These are phyloP conservation scores for Chondrilla cf. caribensis DNA, from an alignment of 37 sponge, comb jelly and placozoan genomes.

Conservation along the genomic window DNA sequence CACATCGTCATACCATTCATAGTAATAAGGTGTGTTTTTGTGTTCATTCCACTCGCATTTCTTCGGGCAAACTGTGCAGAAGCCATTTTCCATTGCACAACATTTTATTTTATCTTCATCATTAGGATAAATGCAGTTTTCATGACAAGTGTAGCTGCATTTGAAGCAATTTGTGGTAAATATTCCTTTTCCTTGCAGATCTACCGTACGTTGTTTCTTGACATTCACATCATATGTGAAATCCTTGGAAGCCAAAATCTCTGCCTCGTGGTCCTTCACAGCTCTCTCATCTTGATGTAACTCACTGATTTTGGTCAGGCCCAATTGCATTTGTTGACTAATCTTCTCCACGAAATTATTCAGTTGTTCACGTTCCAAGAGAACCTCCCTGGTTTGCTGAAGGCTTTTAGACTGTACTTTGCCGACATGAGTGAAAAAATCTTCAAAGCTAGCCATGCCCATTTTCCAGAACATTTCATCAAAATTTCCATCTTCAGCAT, in stretches of 20 bases:
- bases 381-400: too few species aligned
- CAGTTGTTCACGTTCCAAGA: too few species aligned
- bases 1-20: background rate
- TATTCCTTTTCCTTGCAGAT: background rate
- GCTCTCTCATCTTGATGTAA: conserved; percentile 7
- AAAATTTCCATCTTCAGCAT: background rate
- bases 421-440: conserved; percentile 33
- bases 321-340: conserved; percentile 31
- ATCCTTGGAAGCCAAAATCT: conserved; percentile 9
- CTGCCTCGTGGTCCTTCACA: conserved; percentile 32
- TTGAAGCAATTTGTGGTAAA: conserved; percentile 13
- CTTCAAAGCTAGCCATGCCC: conserved; percentile 43
- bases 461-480: conserved; percentile 67
- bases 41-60: conserved; percentile 17
- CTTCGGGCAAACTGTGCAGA: background rate
- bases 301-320: background rate
- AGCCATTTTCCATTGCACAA: conserved; percentile 5
- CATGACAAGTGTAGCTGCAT: conserved; percentile 29
- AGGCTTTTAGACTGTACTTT: too few species aligned
- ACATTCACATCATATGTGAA: background rate
- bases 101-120: conserved; percentile 17
- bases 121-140: background rate
- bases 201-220: background rate
- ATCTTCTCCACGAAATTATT: too few species aligned
- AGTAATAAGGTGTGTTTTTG: background rate